Evolutionary conservation across 2,888 invertebrate species (phyloP).

Genomic region (Entomobrya proxima): DNA sequence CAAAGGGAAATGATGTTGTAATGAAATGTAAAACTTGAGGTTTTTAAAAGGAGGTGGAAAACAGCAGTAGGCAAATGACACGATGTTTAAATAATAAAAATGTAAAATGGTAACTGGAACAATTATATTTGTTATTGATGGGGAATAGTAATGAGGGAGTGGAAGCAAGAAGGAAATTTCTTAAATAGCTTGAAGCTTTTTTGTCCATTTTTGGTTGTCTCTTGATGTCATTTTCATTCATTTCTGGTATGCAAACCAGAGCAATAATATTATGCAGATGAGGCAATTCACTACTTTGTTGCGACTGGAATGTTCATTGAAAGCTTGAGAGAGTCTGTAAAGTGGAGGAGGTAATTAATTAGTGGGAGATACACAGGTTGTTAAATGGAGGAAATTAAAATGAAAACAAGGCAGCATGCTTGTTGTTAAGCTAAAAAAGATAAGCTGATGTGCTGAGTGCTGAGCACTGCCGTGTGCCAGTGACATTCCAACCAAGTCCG

Average conservation of each 20-base stretch:
- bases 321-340: background rate
- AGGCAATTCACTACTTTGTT: no score
- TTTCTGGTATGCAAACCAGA: background rate
- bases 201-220: constrained; percentile 11
- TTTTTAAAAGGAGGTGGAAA: background rate
- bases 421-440: no score
- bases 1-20: background rate
- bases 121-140: constrained; percentile 19
- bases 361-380: background rate
- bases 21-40: constrained; percentile 10
- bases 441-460: no score
- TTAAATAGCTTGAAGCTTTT: background rate
- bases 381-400: no score
- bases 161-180: background rate
- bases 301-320: constrained; percentile 10
- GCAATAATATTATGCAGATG: background rate
- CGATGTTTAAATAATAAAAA: background rate
- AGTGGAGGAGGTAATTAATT: constrained; percentile 22
- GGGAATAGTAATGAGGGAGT: background rate
- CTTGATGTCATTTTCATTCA: constrained; percentile 15
- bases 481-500: no score
- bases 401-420: no score
- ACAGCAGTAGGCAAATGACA: background rate
- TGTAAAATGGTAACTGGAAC: constrained; percentile 16
- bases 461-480: no score